These are phyloP conservation scores for Sphecodes monilicornis DNA, from an alignment of 2,888 invertebrate species.

Conservation along the genomic window DNA sequence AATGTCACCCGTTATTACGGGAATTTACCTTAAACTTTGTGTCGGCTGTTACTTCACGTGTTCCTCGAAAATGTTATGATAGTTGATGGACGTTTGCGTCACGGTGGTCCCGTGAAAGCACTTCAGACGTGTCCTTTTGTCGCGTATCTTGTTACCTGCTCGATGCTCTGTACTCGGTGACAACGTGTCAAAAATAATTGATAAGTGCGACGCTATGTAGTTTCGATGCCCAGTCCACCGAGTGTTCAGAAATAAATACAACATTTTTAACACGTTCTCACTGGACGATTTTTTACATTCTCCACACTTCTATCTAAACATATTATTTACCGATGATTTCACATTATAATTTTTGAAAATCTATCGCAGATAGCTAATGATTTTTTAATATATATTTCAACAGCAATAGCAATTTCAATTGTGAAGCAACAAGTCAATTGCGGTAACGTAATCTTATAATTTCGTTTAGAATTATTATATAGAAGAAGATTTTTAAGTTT, in stretches of 20 bases:
- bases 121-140: neutral
- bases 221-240: neutral
- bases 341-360: neutral
- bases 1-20: slow-evolving; percentile 76
- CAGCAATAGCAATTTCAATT: no score
- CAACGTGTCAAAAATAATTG: neutral
- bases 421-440: no score
- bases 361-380: neutral
- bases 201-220: neutral
- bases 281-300: neutral
- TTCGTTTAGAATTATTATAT: no score
- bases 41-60: slow-evolving; percentile 54
- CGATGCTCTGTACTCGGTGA: neutral
- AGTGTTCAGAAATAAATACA: neutral
- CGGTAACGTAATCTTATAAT: no score
- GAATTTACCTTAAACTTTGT: slow-evolving; percentile 77
- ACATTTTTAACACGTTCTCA: no score
- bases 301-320: neutral
- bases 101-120: slow-evolving; percentile 55
- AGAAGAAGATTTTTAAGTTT: no score
- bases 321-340: neutral
- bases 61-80: slow-evolving; percentile 43
- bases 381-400: no score
- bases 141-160: neutral
- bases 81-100: slow-evolving; percentile 36